Evolutionary conservation across 1,140 invertebrate genomes (phyloP), one percentile per base, ranked within the genome.

Genomic region (Caenorhabditis latens): DNA sequence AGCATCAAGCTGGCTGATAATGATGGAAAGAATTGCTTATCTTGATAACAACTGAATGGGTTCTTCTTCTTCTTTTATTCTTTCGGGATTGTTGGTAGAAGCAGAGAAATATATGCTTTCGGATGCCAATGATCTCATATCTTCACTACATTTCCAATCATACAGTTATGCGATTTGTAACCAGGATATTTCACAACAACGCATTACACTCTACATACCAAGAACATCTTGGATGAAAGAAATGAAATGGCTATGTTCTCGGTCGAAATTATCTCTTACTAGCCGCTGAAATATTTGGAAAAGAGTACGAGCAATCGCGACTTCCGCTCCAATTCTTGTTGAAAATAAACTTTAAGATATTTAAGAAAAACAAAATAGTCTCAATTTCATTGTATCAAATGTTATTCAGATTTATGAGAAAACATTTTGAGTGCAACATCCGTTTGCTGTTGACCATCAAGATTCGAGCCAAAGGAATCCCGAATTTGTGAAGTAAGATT

Each of bases 101-200:
- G 46, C 50, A 50, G 46, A 79, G 32, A 50, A 14, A 16, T 46
- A 50, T n/a, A 48, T 21, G 5, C n/a, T 71, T 14, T 19, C 13
- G 71, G 21, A 79, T 79, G 71, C 71, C 71, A 79, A 79, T 79
- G 71, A 79, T 79, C 71, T 71, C 57, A 58, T 58, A 40, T 63
- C 21, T 40, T 32, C 11, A 46, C 32, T 42, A 42, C 9, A 53
- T 79, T 71, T 16, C 46, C 14, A 43, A 19, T 7, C 40, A 43
- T 43, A 8, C 65, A 43, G 65, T 24, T 4, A 63, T 32, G 9
- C 11, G 61, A 63, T 63, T 63, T 63, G 61, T 40, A 63, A 63
- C 24, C 3, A 4, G 32, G 32, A 2, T 32, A 32, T 32, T 32
- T 32, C 32, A 32, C 32, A 32, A 32, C 32, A n/a, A n/a, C n/a